A percentile compares a stretch with the other conserved stretches of the same genome.
Evolutionary conservation across 2,888 invertebrate genomes (phyloP).

Genomic region (Ophion slaviceki): DNA sequence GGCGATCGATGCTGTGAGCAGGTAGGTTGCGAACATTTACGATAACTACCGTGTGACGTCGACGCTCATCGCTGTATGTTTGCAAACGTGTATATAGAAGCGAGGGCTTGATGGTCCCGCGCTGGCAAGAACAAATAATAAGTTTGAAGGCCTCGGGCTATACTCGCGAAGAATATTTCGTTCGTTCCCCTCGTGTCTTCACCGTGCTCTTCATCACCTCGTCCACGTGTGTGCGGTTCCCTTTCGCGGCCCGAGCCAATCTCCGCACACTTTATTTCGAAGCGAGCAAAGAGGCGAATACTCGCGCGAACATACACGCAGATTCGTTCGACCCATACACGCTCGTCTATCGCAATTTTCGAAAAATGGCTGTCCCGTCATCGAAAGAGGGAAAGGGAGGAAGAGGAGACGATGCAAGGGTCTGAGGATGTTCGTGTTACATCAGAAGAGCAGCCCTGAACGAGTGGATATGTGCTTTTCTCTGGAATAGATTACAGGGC

Average conservation of each 20-base stretch:
- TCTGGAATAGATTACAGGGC: conserved; percentile 82
- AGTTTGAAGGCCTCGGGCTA: conserved; percentile 70
- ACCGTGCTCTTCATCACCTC: conserved; percentile 18
- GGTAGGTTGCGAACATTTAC: conserved; percentile 34
- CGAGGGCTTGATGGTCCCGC: conserved; percentile 74
- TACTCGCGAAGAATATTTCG: conserved; percentile 57
- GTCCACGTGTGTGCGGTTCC: conserved; percentile 9
- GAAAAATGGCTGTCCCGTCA: conserved; percentile 83
- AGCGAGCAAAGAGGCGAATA: conserved; percentile 49
- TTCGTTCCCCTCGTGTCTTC: conserved; percentile 45
- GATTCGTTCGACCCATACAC: conserved; percentile 20
- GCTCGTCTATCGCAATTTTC: conserved; percentile 77
- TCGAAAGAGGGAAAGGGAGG: conserved; percentile 54
- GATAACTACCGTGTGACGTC: conserved; percentile 61
- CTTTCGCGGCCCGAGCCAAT: conserved; percentile 48
- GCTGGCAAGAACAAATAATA: conserved; percentile 82
- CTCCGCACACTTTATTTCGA: conserved; percentile 48
- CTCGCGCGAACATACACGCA: conserved; percentile 18
- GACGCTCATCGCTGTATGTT: conserved; percentile 18
- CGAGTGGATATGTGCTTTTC: conserved; percentile 27
- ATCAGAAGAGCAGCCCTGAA: neutral
- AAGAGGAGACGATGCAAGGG: neutral
- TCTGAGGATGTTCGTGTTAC: conserved; percentile 18
- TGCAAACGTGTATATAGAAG: conserved; percentile 21
- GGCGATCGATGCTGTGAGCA: conserved; percentile 15